Base-by-base conservation (phyloP, 2,888 invertebrate genomes). In the Poecilus cupreus region DNA sequence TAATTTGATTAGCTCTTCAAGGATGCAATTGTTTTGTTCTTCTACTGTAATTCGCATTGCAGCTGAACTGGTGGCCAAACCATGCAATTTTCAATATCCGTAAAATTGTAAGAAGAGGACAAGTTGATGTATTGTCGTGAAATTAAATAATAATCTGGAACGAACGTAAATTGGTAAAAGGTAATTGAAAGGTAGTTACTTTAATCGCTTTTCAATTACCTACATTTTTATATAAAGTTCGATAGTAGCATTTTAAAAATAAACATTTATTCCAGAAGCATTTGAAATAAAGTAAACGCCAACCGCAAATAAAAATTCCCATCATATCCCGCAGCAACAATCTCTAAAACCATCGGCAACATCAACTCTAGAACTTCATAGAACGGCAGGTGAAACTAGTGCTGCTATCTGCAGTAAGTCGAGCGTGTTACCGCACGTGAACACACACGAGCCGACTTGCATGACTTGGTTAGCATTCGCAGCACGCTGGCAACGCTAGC, bases 371-470 rank as follows among this genome's bases (percentile, higher is more conserved):
- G 37, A 51, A 18, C 18, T 68, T 68, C 64, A 68, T 68, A 68
- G 64, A 68, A 68, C 22, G 64, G 64, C 64, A 68, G 64, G 64
- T 68, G 64, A 68, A 16, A 22, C 57, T 24, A 11, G 10, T 16
- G 13, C 4, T 13, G 8, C 51, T 51, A 32, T 37, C 64, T 68
- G 37, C 3, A 68, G 32, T 37, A 32, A 32, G 8, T 68, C 11
- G 64, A 68, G 37, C 64, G 64, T 68, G 60, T 60, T 60, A 43
- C n/a, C 26, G 32, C 64, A 68, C 64, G 37, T 68, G 64, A 68
- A n/a, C 64, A 68, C 64, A 68, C 64, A 68, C 64, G 64, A 68
- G 64, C 39, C 64, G 18, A 18, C 37, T 51, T 51, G 18, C 2
- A 18, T 51, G 18, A 18, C 37, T 51, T 51, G 18, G 3, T 51